phyloP scores from a whole-genome alignment of 2,888 invertebrate species.

The Trichacis sp. region DNA sequence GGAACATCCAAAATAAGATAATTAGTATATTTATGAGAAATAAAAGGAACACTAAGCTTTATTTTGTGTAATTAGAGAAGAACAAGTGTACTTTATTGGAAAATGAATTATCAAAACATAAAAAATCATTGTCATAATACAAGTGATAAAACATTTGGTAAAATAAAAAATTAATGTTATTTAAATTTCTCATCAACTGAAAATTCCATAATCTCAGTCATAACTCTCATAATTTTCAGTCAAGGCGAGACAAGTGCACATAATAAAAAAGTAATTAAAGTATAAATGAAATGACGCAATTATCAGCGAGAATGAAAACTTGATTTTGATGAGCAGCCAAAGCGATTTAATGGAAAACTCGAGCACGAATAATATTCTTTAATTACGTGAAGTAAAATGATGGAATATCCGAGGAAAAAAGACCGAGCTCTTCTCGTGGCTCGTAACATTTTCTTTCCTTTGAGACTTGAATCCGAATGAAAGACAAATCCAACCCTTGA shows the following conservation, averaged over 20 bases:
- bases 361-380: constrained; percentile 4
- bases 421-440: not conserved
- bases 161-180: not conserved
- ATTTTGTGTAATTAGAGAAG: no score
- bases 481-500: constrained; percentile 45
- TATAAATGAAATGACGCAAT: constrained; percentile 34
- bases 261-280: no score
- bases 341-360: constrained; percentile 6
- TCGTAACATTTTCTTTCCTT: constrained; percentile 25
- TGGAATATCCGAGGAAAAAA: not conserved
- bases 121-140: no score
- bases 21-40: no score
- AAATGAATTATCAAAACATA: no score
- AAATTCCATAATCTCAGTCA: constrained; percentile 37
- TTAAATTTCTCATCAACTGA: not conserved
- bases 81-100: no score
- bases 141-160: no score
- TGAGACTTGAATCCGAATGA: constrained; percentile 43
- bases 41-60: no score
- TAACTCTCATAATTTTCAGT: no score
- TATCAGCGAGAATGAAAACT: not conserved
- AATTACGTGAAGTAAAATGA: constrained; percentile 1
- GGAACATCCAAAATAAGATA: no score
- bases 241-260: no score
- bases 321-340: not conserved